phyloP scores from a whole-genome alignment of 1,140 invertebrate genomes.

The Microplitis demolitor region DNA sequence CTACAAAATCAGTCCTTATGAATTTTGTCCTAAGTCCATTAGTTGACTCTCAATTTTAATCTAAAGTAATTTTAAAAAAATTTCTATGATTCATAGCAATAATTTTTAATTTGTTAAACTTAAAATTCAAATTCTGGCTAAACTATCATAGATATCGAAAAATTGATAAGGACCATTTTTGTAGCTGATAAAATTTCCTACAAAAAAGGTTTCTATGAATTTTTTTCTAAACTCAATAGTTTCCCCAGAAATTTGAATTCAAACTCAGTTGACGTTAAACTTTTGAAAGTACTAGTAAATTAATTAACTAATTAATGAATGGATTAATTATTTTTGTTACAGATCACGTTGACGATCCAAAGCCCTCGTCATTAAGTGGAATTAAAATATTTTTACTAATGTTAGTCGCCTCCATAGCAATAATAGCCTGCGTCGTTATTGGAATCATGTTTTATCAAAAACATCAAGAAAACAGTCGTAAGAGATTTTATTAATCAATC shows the following conservation, averaged over 20 bases:
- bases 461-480: slow-evolving; percentile 84
- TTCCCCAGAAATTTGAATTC: not conserved
- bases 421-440: slow-evolving; percentile 81
- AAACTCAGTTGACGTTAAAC: not conserved
- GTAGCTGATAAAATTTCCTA: no score
- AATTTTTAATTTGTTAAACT: no score
- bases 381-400: slow-evolving; percentile 88
- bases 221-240: no score
- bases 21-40: no score
- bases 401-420: slow-evolving; percentile 75
- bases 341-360: slow-evolving; percentile 88
- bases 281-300: not conserved
- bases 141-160: no score
- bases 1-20: no score
- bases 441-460: slow-evolving; percentile 92
- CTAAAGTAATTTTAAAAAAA: no score
- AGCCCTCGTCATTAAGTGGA: slow-evolving; percentile 79
- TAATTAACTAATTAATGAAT: not conserved
- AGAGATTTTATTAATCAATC: slow-evolving; percentile 80
- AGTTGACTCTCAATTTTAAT: no score
- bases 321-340: slow-evolving; percentile 36
- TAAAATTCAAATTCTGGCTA: no score
- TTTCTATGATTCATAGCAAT: no score
- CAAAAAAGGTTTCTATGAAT: no score
- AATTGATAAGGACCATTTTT: no score